A percentile compares a stretch with the other conserved stretches of the same genome.
These are phyloP conservation scores for human DNA, from an alignment of 2,113 vertebrate genomes.

Conservation along the genomic window DNA sequence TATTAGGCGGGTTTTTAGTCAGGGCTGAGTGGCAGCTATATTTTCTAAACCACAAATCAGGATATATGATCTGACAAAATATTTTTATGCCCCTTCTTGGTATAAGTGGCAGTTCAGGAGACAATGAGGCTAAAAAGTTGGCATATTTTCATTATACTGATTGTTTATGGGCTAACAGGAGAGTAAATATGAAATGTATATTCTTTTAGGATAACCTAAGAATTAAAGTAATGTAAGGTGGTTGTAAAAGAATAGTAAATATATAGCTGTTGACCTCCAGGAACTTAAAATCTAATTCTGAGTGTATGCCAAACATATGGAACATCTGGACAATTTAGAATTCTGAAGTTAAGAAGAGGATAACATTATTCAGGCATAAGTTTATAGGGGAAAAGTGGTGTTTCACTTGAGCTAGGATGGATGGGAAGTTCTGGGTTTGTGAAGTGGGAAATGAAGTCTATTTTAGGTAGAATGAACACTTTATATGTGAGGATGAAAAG, in stretches of 20 bases:
- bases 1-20: neutral
- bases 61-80: neutral
- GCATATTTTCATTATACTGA: neutral
- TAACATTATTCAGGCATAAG: neutral
- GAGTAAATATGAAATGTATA: neutral
- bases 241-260: neutral
- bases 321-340: neutral
- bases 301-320: neutral
- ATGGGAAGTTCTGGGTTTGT: neutral
- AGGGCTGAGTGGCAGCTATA: neutral
- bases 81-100: neutral
- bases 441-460: neutral
- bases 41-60: neutral
- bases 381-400: neutral
- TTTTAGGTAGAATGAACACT: neutral
- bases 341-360: neutral
- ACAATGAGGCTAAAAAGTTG: neutral
- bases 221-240: neutral
- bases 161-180: neutral
- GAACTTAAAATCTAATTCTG: neutral
- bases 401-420: neutral
- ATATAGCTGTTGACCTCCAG: neutral
- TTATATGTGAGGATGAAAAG: neutral
- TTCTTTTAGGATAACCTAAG: neutral
- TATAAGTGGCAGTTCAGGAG: neutral